Percentiles rank a stretch among this genome's conserved stretches.
phyloP scores from a whole-genome alignment of 1,140 invertebrate species.

The Saxidomus purpurata region DNA sequence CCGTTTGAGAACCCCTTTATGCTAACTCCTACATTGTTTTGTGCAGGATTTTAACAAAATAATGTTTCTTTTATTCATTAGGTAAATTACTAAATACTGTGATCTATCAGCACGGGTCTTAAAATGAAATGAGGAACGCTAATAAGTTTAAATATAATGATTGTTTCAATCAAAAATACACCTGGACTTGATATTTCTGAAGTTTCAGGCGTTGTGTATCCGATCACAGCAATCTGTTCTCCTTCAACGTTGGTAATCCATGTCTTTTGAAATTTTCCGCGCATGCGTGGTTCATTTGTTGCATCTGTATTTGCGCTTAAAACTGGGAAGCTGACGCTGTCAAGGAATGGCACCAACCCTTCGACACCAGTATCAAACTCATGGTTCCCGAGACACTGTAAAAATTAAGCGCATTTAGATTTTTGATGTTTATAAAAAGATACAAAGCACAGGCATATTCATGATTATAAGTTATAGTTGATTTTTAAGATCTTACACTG shows the following conservation, averaged over 20 bases:
- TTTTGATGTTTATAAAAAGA: no score
- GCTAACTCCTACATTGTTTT: no score
- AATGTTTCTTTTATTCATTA: no score
- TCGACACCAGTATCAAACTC: conserved; percentile 95
- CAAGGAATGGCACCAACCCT: conserved; percentile 93
- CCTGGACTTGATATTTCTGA: conserved; percentile 82
- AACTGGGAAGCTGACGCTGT: conserved; percentile 91
- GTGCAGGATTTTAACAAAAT: no score
- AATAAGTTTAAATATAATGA: neutral
- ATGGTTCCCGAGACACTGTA: conserved; percentile 96
- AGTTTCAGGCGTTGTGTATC: conserved; percentile 95
- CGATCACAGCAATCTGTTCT: conserved; percentile 93
- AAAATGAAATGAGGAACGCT: neutral
- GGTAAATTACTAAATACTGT: no score
- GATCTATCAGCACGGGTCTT: no score
- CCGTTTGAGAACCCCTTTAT: no score
- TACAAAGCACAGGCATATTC: no score
- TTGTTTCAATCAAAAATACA: neutral
- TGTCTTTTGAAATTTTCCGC: conserved; percentile 89
- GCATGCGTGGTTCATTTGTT: conserved; percentile 89
- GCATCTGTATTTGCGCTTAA: conserved; percentile 93
- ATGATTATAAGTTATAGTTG: no score
- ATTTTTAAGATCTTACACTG: no score
- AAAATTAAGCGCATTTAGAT: no score
- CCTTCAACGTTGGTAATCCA: conserved; percentile 89